Evolutionary conservation across 1,140 invertebrate genomes (phyloP).

Genomic region (Listronotus bonariensis): DNA sequence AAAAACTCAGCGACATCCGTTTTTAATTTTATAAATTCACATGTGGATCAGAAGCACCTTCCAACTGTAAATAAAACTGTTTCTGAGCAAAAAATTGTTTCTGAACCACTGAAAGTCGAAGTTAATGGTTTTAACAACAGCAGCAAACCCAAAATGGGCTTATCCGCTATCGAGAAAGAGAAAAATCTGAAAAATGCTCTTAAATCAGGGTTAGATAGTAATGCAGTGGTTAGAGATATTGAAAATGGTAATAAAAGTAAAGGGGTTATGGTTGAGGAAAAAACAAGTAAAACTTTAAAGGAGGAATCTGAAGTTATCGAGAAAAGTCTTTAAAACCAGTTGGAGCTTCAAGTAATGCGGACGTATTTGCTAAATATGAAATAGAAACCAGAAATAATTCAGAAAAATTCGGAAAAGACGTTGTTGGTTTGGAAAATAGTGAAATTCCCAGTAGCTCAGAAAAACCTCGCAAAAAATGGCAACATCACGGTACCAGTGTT

Average conservation of each 20-base stretch:
- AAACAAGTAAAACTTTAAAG: not conserved
- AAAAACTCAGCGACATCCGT: constrained; percentile 39
- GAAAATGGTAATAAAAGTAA: not conserved
- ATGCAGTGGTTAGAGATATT: constrained; percentile 49
- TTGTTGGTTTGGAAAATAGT: not conserved
- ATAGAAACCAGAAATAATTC: no score
- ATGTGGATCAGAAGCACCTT: constrained; percentile 40
- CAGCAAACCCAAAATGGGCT: constrained; percentile 30
- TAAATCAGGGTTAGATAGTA: constrained; percentile 58
- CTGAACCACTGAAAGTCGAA: constrained; percentile 42
- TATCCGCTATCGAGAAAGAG: constrained; percentile 65
- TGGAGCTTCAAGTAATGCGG: no score
- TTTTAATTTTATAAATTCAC: constrained; percentile 31
- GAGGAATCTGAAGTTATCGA: no score
- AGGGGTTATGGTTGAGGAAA: not conserved
- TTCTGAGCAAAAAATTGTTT: constrained; percentile 29
- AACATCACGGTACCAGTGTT: not conserved
- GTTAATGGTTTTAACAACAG: constrained; percentile 31
- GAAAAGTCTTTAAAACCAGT: no score
- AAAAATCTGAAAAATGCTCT: constrained; percentile 73
- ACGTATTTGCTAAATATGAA: no score
- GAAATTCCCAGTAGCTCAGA: not conserved
- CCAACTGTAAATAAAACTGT: constrained; percentile 37
- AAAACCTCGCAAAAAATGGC: not conserved
- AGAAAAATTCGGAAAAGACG: not conserved